Evolutionary conservation across 53 echinoderm and acorn worm genomes (phyloP), one percentile per base, ranked within the genome.

Genomic region (Temnopleurus reevesii): DNA sequence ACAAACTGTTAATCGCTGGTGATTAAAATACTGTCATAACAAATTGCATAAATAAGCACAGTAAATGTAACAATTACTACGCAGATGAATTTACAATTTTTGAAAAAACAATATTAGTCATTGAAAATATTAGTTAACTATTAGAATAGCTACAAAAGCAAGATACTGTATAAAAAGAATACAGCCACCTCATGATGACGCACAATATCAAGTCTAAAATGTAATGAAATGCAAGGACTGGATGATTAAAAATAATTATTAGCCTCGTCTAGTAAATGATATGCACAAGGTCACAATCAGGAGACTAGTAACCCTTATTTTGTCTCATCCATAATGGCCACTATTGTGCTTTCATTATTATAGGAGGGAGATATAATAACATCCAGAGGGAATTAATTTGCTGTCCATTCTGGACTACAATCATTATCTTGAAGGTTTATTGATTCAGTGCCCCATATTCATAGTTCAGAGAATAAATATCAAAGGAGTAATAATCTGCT

Each of bases 351-450:
- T 28, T 29, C 13, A 26, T 47, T 15, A 49, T 79, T 49, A 27
- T 27, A 17, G 21, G 27, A 47, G 36, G 47, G 77, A 30, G 13
- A n/a, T 25, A 47, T 47, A 79, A 29, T 49, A 79, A 79, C 5
- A 79, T 49, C 51, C 79, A 79, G 28, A 79, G 79, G 44, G 15
- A 79, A 79, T 79, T 46, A 79, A 79, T 79, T 79, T 21, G 28
- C 28, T 79, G 79, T 79, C 47, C 1, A 47, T 79, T 79, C 79
- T 49, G 29, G 79, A 46, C 46, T 13, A 25, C 49, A 49, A 79
- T 79, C 49, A 71, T 47, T 47, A 29, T 26, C n/a, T 47, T 79
- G 46, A 47, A 49, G 49, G 51, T 49, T 79, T 79, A 79, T 79
- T 79, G 79, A 79, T 79, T 49, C 79, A 49, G 47, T 49, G 49